These are phyloP conservation scores for Pediacus dermestoides DNA, from an alignment of 2,888 invertebrate genomes.

Conservation along the genomic window DNA sequence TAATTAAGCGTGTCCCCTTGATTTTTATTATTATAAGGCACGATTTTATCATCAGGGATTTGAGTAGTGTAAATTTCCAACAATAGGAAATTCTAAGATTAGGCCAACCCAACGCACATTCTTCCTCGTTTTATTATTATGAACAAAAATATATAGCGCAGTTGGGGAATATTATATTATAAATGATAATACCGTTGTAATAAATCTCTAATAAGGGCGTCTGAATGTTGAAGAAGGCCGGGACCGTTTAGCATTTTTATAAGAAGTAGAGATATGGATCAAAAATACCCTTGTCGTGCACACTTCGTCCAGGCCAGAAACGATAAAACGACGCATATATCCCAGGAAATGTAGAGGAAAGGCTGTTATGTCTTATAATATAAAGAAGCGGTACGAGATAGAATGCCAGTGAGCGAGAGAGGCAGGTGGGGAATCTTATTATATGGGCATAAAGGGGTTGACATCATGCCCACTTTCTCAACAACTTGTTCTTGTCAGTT, in stretches of 20 bases:
- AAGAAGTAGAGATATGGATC: conserved; percentile 33
- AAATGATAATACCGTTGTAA: conserved; percentile 33
- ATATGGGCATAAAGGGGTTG: conserved; percentile 13
- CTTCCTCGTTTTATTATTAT: no score
- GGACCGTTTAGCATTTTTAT: conserved; percentile 37
- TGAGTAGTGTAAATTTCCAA: no score
- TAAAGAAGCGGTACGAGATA: conserved; percentile 1
- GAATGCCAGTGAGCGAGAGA: conserved; percentile 5
- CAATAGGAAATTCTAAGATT: no score
- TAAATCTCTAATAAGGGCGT: conserved; percentile 34
- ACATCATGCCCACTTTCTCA: conserved; percentile 6
- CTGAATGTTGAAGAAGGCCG: conserved; percentile 19
- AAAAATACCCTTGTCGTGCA: conserved; percentile 34
- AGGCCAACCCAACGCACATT: no score
- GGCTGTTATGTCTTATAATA: conserved; percentile 17
- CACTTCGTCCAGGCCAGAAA: conserved; percentile 31
- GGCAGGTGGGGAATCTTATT: conserved; percentile 10
- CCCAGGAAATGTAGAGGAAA: conserved; percentile 26
- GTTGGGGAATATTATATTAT: no score
- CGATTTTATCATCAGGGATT: no score
- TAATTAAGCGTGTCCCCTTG: no score
- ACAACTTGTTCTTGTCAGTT: conserved; percentile 9
- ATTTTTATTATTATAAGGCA: no score
- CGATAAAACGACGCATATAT: conserved; percentile 33
- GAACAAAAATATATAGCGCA: no score